Evolutionary conservation across 1,140 invertebrate genomes (phyloP).

Genomic region (Formica selysi): DNA sequence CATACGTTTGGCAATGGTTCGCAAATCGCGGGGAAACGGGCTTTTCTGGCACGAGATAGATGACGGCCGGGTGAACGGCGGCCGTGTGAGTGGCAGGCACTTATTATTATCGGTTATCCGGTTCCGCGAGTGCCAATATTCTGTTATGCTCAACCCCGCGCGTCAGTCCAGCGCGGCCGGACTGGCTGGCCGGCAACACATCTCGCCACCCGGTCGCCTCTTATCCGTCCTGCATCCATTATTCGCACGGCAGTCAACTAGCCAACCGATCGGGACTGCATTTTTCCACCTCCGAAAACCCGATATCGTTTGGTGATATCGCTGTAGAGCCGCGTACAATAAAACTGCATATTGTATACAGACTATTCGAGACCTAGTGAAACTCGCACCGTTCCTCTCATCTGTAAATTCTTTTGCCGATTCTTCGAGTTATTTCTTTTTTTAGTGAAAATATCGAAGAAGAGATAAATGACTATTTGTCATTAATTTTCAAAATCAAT

Average conservation of each 20-base stretch:
- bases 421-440: not conserved
- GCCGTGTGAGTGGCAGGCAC: constrained; percentile 78
- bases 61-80: constrained; percentile 42
- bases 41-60: constrained; percentile 53
- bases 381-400: not conserved
- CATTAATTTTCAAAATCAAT: not conserved
- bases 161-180: not conserved
- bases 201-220: constrained; percentile 67
- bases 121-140: constrained; percentile 78
- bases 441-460: not conserved
- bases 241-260: constrained; percentile 19
- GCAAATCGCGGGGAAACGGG: constrained; percentile 21
- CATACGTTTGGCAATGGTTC: constrained; percentile 24
- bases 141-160: constrained; percentile 64
- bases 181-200: constrained; percentile 64
- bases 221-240: constrained; percentile 51
- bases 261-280: not conserved
- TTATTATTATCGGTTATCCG: constrained; percentile 81
- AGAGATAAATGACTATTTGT: not conserved
- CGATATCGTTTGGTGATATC: constrained; percentile 20
- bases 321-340: not conserved
- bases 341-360: constrained; percentile 22
- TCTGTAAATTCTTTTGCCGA: not conserved
- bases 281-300: constrained; percentile 30
- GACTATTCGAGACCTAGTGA: not conserved